phyloP scores from a whole-genome alignment of 2,888 invertebrate genomes.

The Biston stratarius region DNA sequence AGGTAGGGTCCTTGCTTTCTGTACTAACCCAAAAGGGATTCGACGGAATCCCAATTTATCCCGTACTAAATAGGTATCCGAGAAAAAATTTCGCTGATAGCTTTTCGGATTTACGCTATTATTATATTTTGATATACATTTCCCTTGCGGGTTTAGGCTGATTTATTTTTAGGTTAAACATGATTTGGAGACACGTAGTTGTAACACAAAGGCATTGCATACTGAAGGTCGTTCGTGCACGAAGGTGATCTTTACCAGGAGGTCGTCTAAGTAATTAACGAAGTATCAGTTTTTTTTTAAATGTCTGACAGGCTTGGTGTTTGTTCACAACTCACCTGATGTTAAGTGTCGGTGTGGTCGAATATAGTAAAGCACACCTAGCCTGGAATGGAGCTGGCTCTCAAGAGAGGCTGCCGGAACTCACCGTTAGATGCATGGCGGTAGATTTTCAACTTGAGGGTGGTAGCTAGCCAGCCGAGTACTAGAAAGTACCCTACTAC shows the following conservation, averaged over 20 bases:
- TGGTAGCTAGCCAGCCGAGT: too few relatives aligned
- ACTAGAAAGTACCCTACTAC: too few relatives aligned
- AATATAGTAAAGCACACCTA: too few relatives aligned
- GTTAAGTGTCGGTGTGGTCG: too few relatives aligned
- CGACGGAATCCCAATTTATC: constrained; percentile 52
- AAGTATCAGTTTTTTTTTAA: too few relatives aligned
- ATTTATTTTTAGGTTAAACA: constrained; percentile 9
- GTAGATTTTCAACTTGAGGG: too few relatives aligned
- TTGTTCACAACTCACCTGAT: too few relatives aligned
- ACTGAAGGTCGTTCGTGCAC: not conserved
- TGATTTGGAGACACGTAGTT: not conserved
- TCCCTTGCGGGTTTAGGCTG: constrained; percentile 15
- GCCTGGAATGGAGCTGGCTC: too few relatives aligned
- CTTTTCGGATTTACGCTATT: constrained; percentile 41
- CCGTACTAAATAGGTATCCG: constrained; percentile 55
- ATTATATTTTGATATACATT: constrained; percentile 30
- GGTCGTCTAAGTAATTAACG: too few relatives aligned
- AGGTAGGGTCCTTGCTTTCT: constrained; percentile 43
- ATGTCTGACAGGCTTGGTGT: too few relatives aligned
- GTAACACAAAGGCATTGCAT: not conserved
- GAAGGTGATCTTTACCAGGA: not conserved
- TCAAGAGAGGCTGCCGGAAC: too few relatives aligned
- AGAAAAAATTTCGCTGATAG: constrained; percentile 39
- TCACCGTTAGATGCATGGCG: too few relatives aligned
- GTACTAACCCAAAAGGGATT: constrained; percentile 50